Percentiles rank a stretch among this genome's conserved stretches.
phyloP scores from a whole-genome alignment of 2,113 vertebrate genomes.

The Isichthys henryi region DNA sequence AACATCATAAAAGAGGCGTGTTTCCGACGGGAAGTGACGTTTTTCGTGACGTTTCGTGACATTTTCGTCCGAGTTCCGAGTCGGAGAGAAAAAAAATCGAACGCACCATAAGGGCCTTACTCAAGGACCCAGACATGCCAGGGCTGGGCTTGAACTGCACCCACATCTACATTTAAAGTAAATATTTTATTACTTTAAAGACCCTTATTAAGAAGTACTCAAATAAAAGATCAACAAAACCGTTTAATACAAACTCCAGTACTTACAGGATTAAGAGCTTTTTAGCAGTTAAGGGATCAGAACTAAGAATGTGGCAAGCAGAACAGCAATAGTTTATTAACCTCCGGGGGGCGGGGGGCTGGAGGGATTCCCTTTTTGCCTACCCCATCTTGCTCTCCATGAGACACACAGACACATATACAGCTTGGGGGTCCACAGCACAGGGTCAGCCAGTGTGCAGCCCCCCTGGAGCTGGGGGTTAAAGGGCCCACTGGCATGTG shows the following conservation, averaged over 20 bases:
- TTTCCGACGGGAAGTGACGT: too few relatives aligned
- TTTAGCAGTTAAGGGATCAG: not conserved
- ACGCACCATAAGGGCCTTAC: too few relatives aligned
- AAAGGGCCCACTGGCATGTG: not conserved
- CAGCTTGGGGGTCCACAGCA: not conserved
- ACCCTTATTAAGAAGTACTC: not conserved
- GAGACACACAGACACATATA: not conserved
- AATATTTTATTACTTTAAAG: not conserved
- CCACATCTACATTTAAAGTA: not conserved
- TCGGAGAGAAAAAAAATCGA: too few relatives aligned
- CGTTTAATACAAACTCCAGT: not conserved
- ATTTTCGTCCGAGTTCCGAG: too few relatives aligned
- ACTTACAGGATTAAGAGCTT: not conserved
- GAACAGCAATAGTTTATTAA: not conserved
- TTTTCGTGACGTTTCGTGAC: too few relatives aligned
- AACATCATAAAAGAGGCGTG: too few relatives aligned
- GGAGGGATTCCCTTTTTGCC: not conserved
- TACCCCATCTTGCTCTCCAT: not conserved
- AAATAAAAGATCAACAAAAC: not conserved
- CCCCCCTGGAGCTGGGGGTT: not conserved
- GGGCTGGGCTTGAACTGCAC: too few relatives aligned
- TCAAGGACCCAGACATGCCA: too few relatives aligned
- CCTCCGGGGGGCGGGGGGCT: too few relatives aligned
- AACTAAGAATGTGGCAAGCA: not conserved
- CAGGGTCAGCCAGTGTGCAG: not conserved